A percentile compares a stretch with the other conserved stretches of the same genome.
phyloP scores from a whole-genome alignment of 1,140 invertebrate species.

The Drosophila kepulauana region DNA sequence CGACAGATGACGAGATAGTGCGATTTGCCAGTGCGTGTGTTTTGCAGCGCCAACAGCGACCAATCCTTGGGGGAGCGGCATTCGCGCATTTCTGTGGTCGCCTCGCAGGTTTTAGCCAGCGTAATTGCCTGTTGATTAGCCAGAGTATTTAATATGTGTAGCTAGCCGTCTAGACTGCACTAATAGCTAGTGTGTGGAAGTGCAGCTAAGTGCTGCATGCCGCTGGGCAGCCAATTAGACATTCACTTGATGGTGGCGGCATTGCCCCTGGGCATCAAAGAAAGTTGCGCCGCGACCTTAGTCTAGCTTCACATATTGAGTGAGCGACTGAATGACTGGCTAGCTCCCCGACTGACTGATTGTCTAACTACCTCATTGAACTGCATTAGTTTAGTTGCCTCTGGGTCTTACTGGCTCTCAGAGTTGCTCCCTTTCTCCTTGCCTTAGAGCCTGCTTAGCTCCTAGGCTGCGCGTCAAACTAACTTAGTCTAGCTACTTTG shows the following conservation, averaged over 20 bases:
- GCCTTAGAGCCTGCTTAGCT: neutral
- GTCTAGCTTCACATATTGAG: neutral
- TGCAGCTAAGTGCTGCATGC: slow-evolving; percentile 2
- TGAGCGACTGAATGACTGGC: too few species aligned
- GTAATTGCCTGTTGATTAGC: slow-evolving; percentile 88
- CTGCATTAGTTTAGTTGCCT: too few species aligned
- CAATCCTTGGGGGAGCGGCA: slow-evolving; percentile 95
- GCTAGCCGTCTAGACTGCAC: slow-evolving; percentile 62
- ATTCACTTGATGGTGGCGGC: slow-evolving; percentile 63
- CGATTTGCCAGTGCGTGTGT: slow-evolving; percentile 96
- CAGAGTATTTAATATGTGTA: slow-evolving; percentile 2
- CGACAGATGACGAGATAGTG: slow-evolving; percentile 97
- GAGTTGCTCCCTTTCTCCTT: neutral
- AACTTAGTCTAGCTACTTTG: too few species aligned
- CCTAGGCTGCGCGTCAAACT: neutral
- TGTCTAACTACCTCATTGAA: too few species aligned
- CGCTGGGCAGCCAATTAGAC: slow-evolving; percentile 57
- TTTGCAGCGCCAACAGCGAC: slow-evolving; percentile 96
- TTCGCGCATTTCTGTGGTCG: slow-evolving; percentile 94
- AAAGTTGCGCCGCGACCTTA: slow-evolving; percentile 62
- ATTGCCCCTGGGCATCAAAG: slow-evolving; percentile 63
- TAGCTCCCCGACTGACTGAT: too few species aligned
- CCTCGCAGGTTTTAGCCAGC: slow-evolving; percentile 96
- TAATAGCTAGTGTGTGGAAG: slow-evolving; percentile 38
- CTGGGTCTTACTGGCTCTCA: neutral